Evolutionary conservation across 2,888 invertebrate species (phyloP).

Genomic region (Schizotus pectinicornis): DNA sequence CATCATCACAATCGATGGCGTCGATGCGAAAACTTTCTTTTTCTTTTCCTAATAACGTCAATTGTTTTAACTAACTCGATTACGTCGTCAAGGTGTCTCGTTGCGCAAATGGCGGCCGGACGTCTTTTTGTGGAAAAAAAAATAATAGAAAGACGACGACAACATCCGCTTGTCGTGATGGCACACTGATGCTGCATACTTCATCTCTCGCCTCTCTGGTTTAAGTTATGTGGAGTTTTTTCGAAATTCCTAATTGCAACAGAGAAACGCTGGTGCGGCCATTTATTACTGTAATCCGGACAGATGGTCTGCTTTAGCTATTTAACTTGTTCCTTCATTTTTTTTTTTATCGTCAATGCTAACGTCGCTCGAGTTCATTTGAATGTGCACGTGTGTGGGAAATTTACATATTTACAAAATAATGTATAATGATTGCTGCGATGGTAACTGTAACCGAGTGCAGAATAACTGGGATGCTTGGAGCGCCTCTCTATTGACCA

Average conservation of each 20-base stretch:
- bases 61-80: no score
- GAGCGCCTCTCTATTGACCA: background rate
- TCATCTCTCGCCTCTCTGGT: constrained; percentile 3
- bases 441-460: background rate
- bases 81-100: no score
- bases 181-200: constrained; percentile 11
- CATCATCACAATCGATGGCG: no score
- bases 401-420: constrained; percentile 6
- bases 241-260: constrained; percentile 18
- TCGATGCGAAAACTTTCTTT: no score
- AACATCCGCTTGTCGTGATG: constrained; percentile 17
- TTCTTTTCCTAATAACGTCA: no score
- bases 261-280: constrained; percentile 12
- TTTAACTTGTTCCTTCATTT: constrained; percentile 1
- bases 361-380: background rate
- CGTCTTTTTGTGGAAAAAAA: no score
- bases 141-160: background rate
- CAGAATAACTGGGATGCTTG: background rate
- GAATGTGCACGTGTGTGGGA: constrained; percentile 13
- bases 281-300: constrained; percentile 23
- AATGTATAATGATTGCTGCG: background rate
- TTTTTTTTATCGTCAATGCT: background rate
- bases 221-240: constrained; percentile 2
- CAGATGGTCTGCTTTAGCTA: constrained; percentile 14
- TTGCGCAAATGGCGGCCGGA: no score